phyloP scores from a whole-genome alignment of 35 echinoderm and acorn worm species.

The Amphiura filiformis region DNA sequence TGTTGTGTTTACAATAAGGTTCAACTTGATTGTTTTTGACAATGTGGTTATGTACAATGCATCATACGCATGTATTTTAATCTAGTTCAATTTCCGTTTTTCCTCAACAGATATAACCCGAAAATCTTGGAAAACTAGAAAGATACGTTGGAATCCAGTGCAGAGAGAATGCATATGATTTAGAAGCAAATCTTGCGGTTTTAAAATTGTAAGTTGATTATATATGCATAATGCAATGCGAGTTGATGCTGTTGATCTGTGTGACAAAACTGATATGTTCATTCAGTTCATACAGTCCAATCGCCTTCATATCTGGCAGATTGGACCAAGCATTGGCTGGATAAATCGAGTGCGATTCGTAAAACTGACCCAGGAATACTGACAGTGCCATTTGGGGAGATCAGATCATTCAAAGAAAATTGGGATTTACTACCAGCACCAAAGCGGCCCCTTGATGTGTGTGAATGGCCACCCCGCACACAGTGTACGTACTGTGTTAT shows the following conservation, averaged over 20 bases:
- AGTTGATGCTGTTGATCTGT: not conserved
- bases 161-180: constrained; percentile 95
- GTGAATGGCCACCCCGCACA: no score
- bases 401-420: no score
- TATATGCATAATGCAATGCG: not conserved
- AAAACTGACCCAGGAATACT: no score
- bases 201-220: constrained; percentile 83
- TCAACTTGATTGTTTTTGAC: not conserved
- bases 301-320: not conserved
- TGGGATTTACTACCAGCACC: no score
- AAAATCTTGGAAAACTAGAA: constrained; percentile 88
- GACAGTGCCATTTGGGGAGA: no score
- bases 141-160: constrained; percentile 92
- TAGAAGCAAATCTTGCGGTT: constrained; percentile 94
- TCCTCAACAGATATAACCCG: constrained; percentile 76
- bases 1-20: not conserved
- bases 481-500: no score
- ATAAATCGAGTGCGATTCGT: no score
- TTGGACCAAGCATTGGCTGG: no score
- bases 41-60: no score
- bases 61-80: no score
- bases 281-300: not conserved
- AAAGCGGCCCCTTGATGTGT: no score
- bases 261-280: not conserved
- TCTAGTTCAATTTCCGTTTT: not conserved